Evolutionary conservation across 2,113 vertebrate genomes (phyloP).

Genomic region (Festucalex cinctus): DNA sequence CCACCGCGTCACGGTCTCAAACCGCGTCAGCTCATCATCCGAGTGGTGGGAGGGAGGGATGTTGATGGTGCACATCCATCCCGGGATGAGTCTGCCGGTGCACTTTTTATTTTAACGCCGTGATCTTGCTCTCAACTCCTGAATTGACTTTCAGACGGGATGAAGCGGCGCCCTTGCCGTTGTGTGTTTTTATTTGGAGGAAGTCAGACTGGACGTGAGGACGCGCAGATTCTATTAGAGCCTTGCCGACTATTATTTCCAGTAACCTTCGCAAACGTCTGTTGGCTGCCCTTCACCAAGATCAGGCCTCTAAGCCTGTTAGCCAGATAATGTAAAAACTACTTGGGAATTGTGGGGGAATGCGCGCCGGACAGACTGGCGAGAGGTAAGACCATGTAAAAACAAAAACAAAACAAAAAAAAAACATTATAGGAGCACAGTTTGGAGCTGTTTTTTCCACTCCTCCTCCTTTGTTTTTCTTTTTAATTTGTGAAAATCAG

Average conservation of each 20-base stretch:
- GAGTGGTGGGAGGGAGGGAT: no score
- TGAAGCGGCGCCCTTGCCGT: constrained; percentile 13
- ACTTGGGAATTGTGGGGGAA: background rate
- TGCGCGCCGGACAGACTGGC: background rate
- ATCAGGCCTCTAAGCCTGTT: background rate
- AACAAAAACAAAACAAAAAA: no score
- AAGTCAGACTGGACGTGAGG: constrained; percentile 32
- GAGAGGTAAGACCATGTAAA: no score
- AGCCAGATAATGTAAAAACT: constrained; percentile 1
- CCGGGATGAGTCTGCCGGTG: background rate
- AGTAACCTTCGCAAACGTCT: background rate
- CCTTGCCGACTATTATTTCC: background rate
- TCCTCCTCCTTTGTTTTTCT: no score
- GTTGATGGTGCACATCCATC: background rate
- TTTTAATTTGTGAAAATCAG: no score
- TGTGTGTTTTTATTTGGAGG: constrained; percentile 29
- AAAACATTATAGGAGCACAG: no score
- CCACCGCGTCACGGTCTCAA: background rate
- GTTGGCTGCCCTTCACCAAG: constrained; percentile 10
- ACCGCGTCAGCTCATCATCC: constrained; percentile 5
- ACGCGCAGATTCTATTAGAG: constrained; percentile 31
- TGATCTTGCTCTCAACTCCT: constrained; percentile 35
- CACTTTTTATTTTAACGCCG: constrained; percentile 29
- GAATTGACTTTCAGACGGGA: constrained; percentile 56
- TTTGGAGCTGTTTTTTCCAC: no score